Conservation (phyloP, 2,113 vertebrate genomes). For the Proteles cristata region DNA sequence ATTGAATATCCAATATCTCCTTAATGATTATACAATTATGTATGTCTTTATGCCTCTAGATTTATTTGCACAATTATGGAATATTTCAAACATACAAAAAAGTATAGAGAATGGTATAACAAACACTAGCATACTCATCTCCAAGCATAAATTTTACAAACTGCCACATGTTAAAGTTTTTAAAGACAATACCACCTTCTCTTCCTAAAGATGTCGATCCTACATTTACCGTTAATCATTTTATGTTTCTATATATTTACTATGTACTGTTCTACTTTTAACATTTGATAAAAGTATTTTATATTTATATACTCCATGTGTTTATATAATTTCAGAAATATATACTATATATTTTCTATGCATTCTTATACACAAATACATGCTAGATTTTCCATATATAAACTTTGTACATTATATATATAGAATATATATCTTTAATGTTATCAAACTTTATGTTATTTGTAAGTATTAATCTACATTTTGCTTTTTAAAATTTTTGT, state of each 20-base stretch:
- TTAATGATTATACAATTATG: background rate
- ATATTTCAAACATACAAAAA: background rate
- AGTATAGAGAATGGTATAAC: background rate
- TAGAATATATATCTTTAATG: background rate
- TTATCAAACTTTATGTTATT: background rate
- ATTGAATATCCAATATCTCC: background rate
- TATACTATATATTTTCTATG: background rate
- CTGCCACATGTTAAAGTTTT: background rate
- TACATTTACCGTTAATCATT: background rate
- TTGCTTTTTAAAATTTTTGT: background rate
- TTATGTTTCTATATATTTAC: background rate
- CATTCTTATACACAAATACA: background rate
- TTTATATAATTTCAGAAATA: background rate
- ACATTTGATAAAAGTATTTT: background rate
- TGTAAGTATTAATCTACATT: background rate
- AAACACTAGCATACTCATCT: background rate
- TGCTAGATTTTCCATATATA: background rate
- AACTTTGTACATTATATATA: background rate
- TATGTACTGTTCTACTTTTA: background rate
- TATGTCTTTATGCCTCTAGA: background rate
- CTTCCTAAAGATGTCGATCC: background rate
- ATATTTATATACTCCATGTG: background rate
- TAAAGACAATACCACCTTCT: background rate
- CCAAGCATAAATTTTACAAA: background rate
- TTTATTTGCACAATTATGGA: background rate